Percentiles rank a stretch among this genome's conserved stretches.
Evolutionary conservation across 2,797 vertebrate species (phyloP).

Genomic region (Anolis apletophallus): DNA sequence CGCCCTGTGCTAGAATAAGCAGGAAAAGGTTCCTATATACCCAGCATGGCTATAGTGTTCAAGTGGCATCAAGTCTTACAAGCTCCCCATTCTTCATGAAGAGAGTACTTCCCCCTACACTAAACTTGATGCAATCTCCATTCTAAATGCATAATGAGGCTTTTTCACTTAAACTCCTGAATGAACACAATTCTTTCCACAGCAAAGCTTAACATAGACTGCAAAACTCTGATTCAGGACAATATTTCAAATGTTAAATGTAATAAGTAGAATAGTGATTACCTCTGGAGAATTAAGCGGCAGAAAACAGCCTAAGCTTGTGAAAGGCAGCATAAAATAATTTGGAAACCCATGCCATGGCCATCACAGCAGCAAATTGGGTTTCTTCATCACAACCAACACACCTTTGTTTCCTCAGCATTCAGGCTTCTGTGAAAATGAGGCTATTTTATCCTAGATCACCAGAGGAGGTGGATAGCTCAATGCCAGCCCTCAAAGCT

Average conservation of each 20-base stretch:
- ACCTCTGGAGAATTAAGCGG: neutral
- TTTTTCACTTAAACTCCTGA: neutral
- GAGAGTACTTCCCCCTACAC: neutral
- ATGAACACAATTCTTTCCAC: neutral
- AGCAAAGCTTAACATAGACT: neutral
- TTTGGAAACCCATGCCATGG: neutral
- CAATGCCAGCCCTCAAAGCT: neutral
- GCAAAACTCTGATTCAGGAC: neutral
- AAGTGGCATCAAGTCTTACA: neutral
- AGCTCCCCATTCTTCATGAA: neutral
- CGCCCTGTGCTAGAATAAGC: neutral
- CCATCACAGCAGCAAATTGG: neutral
- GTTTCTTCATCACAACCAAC: neutral
- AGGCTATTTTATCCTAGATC: neutral
- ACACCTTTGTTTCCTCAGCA: neutral
- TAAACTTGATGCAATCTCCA: neutral
- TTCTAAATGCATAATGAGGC: neutral
- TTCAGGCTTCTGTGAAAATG: neutral
- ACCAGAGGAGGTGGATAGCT: too few relatives aligned
- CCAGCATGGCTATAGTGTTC: neutral
- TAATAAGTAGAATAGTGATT: neutral
- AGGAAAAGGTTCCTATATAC: neutral
- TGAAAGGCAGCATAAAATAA: neutral
- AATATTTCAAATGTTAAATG: neutral
- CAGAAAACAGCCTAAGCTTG: neutral